Base-by-base conservation (phyloP, 2,113 vertebrate genomes). In the Hypocryptadius cinnamomeus region DNA sequence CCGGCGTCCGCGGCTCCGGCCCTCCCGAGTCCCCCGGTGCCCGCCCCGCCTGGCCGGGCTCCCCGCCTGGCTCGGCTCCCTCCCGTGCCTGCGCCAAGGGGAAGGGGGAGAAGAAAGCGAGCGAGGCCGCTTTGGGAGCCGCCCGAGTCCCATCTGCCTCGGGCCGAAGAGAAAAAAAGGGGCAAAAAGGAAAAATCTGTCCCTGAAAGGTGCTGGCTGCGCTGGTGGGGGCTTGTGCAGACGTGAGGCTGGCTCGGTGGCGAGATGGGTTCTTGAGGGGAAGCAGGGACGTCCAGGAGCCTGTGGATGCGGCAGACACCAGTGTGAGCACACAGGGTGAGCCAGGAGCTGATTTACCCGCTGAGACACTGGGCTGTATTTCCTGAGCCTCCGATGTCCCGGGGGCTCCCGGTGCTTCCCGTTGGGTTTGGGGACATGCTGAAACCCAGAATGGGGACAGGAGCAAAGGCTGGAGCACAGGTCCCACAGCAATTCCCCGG, bases 151-250 rank as follows among this genome's bases (percentile, higher is more conserved):
- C 16, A 5, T 44, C 13, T 40, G 57, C 30, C 18, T 24, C 42
- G 23, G 53, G 48, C 15, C 3, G 17, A 45, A 18, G 1, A 1
- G 2, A n/a, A 48, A 28, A 9, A 9, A 40, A 3, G 4, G 2
- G 12, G 7, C 0, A 2, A 8, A 60, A 30, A 10, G 19, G 33
- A 39, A 35, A 83, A 53, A 15, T 42, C 6, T 35, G 35, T 7
- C 28, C 3, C 42, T 11, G 51, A 12, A 73, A 30, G 0, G 16
- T 3, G 15, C 39, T 59, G 83, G 53, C 15, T 54, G 59, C 35
- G 3, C 5, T 18, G 30, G 22, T 3, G 3, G 48, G 5, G 6
- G 11, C 2, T 59, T 9, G 39, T 45, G 65, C 31, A 21, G 51
- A 6, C 2, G 3, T 2, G 33, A 28, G 31, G 60, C 42, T 30